phyloP scores from a whole-genome alignment of 2,113 vertebrate species.

The Malurus alboscapulatus region DNA sequence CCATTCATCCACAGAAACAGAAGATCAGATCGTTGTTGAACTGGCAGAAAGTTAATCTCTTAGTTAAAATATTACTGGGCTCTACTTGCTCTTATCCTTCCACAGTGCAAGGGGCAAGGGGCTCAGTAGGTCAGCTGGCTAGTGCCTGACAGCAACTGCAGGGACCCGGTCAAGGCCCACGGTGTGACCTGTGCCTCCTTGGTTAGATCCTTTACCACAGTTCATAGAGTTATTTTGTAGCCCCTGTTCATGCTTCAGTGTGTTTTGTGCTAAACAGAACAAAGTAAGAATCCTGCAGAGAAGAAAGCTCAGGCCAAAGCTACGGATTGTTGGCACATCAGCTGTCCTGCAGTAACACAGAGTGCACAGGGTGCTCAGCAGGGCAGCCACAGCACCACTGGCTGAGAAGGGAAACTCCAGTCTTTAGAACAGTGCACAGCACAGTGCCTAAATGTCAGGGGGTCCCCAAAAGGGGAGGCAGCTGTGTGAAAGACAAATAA shows the following conservation, averaged over 20 bases:
- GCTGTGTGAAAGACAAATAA: background rate
- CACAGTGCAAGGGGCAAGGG: constrained; percentile 62
- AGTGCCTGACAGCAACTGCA: constrained; percentile 23
- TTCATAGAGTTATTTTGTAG: background rate
- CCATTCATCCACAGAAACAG: constrained; percentile 29
- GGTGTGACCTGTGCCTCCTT: constrained; percentile 29
- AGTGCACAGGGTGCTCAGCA: fast-evolving
- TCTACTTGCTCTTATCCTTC: constrained; percentile 46
- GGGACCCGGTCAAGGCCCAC: background rate
- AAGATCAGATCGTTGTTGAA: constrained; percentile 28
- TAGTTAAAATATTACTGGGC: constrained; percentile 68
- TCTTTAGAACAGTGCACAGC: background rate
- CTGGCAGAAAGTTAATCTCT: constrained; percentile 29
- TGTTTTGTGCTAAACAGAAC: constrained; percentile 7
- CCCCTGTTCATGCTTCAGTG: background rate
- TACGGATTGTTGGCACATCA: background rate
- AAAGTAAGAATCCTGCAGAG: background rate
- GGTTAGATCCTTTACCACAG: constrained; percentile 15
- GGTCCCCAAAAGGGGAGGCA: background rate
- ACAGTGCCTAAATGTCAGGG: background rate
- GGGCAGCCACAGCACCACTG: background rate
- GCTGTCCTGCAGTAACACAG: background rate
- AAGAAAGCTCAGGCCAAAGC: background rate
- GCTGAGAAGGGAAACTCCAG: background rate
- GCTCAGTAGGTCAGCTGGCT: constrained; percentile 57